Base-by-base conservation (phyloP, 2,113 vertebrate genomes). In the Turnix velox region DNA sequence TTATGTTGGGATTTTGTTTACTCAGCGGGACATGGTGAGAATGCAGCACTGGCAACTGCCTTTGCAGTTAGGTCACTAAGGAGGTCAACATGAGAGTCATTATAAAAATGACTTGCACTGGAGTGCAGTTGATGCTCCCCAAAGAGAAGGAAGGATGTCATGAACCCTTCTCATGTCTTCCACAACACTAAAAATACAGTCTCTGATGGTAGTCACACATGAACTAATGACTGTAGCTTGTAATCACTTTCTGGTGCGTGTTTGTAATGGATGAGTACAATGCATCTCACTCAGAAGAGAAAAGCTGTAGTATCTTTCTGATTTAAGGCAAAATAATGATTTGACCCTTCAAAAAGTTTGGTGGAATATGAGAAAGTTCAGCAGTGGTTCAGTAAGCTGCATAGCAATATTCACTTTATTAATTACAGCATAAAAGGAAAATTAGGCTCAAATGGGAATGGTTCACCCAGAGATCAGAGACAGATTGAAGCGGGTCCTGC, bases 221-320 rank as follows among this genome's bases (percentile, higher is more conserved):
- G 54, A 67, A 22, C 25, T 39, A 31, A 11, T 84, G 46, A 37
- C 28, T 92, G 54, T 10, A 13, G 25, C 12, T 59, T 35, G 13
- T 40, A 25, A 11, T 37, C 58, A 8, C 18, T 46, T 23, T 24
- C n/a, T 4, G 19, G 8, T 73, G 45, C 2, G 0, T 31, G 3
- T 43, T 74, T 75, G 69, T 40, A 25, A 42, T 2, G 0, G 33
- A 3, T 61, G 33, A 48, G 40, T 6, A 35, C 7, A 46, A 16
- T 8, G 35, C 55, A 25, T 12, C 8, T 61, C 49, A 14, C 39
- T 58, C 33, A 9, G 31, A 55, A 59, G 76, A 46, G 18, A 54
- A 30, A 71, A 75, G 12, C 7, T 27, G 28, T 31, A 37, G 0
- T 49, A 6, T 17, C 15, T 52, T 87, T 39, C 43, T n/a, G n/a